Percentiles rank a stretch among this genome's conserved stretches.
Evolutionary conservation across 2,797 vertebrate species (phyloP).

Genomic region (Ctenosaura bakeri): DNA sequence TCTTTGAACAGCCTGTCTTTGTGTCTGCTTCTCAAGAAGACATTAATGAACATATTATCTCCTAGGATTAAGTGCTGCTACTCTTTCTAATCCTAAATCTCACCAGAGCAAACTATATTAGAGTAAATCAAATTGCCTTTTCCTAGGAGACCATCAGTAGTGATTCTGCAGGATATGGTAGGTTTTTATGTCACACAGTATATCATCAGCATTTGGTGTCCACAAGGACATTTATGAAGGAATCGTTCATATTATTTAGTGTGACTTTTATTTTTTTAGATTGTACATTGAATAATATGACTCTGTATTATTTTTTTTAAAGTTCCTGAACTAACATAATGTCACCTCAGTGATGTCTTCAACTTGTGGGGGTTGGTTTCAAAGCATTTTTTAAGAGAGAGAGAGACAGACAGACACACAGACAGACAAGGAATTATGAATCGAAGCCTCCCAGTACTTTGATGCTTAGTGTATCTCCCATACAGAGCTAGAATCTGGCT

Average conservation of each 20-base stretch:
- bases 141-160: neutral
- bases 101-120: constrained; percentile 4
- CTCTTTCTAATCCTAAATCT: constrained; percentile 29
- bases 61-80: constrained; percentile 28
- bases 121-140: constrained; percentile 28
- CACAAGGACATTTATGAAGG: constrained; percentile 19
- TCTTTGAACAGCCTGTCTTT: constrained; percentile 70
- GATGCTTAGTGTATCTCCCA: neutral
- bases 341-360: constrained; percentile 22
- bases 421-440: neutral
- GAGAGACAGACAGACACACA: neutral
- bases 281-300: neutral
- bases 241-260: constrained; percentile 19
- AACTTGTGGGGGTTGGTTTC: neutral
- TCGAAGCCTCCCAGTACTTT: neutral
- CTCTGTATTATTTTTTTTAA: neutral
- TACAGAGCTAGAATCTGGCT: neutral
- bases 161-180: neutral
- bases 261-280: constrained; percentile 14
- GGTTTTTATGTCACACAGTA: constrained; percentile 29
- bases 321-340: neutral
- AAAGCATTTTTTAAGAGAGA: constrained; percentile 5
- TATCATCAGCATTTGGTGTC: neutral
- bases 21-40: constrained; percentile 21
- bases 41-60: neutral